A percentile compares a stretch with the other conserved stretches of the same genome.
phyloP scores from a whole-genome alignment of 2,113 vertebrate species.

The Corvus hawaiiensis region DNA sequence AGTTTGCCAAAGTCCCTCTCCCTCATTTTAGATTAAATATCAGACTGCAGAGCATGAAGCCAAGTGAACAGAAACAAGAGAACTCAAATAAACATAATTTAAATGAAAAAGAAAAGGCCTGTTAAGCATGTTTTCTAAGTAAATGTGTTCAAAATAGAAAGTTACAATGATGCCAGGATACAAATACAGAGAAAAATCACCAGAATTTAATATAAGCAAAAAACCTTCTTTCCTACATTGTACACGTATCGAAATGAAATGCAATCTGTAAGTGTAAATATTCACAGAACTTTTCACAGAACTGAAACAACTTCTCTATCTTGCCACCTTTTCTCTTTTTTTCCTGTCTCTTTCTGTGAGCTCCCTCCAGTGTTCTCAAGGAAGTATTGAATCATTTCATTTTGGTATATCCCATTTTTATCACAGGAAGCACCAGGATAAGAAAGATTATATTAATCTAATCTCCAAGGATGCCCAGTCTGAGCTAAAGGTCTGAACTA shows the following conservation, averaged over 20 bases:
- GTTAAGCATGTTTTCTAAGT: slow-evolving; percentile 6
- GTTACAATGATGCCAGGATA: background rate
- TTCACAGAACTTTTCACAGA: background rate
- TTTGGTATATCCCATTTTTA: background rate
- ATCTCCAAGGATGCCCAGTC: background rate
- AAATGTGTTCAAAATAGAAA: background rate
- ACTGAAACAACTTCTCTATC: background rate
- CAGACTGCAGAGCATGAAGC: slow-evolving; percentile 48
- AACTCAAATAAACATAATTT: slow-evolving; percentile 49
- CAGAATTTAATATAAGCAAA: background rate
- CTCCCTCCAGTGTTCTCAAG: slow-evolving; percentile 64
- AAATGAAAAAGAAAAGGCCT: slow-evolving; percentile 58
- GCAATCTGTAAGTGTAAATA: background rate
- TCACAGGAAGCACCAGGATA: background rate
- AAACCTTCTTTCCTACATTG: background rate
- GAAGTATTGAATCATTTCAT: slow-evolving; percentile 14
- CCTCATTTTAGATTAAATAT: slow-evolving; percentile 44
- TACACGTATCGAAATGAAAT: background rate
- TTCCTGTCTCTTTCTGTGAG: slow-evolving; percentile 57
- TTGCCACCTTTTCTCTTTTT: background rate
- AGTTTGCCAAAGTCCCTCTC: slow-evolving; percentile 41
- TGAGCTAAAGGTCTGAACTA: background rate
- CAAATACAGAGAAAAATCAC: background rate
- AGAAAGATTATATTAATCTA: background rate
- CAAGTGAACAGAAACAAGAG: slow-evolving; percentile 56